Conservation (phyloP, 2,797 vertebrate genomes). For the Salarias fasciatus region DNA sequence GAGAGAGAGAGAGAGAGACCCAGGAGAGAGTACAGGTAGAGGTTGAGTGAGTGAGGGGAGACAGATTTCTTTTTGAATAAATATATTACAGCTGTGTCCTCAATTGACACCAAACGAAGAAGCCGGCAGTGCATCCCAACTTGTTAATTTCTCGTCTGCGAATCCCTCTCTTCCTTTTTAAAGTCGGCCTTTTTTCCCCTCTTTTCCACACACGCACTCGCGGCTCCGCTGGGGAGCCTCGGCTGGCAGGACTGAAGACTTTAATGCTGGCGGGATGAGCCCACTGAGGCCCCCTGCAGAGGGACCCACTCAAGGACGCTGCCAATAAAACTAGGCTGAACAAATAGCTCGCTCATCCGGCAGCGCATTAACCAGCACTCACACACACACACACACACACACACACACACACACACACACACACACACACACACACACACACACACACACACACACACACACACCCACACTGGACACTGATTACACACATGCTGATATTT, state of each 20-base stretch:
- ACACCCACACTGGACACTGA: not conserved
- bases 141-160: slow-evolving; percentile 37
- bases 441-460: not conserved
- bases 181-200: slow-evolving; percentile 4
- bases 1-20: not conserved
- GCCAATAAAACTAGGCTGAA: slow-evolving; percentile 63
- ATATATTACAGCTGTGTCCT: slow-evolving; percentile 7
- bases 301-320: slow-evolving; percentile 52
- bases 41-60: slow-evolving; percentile 28
- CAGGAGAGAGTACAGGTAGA: slow-evolving; percentile 17
- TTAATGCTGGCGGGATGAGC: slow-evolving; percentile 52
- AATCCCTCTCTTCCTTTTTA: slow-evolving; percentile 13
- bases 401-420: slow-evolving; percentile 5
- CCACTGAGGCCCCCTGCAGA: slow-evolving; percentile 51
- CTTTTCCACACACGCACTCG: slow-evolving; percentile 1
- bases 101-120: slow-evolving; percentile 44
- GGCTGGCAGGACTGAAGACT: slow-evolving; percentile 47
- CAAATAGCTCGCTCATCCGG: slow-evolving; percentile 47
- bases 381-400: not conserved
- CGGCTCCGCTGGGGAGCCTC: slow-evolving; percentile 37
- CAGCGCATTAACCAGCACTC: slow-evolving; percentile 48
- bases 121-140: slow-evolving; percentile 27
- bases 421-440: not conserved
- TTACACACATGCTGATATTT: slow-evolving; percentile 41
- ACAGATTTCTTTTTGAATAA: slow-evolving; percentile 20